A percentile compares a stretch with the other conserved stretches of the same genome.
Evolutionary conservation across 2,113 vertebrate species (phyloP).

Genomic region (Neomonachus schauinslandi): DNA sequence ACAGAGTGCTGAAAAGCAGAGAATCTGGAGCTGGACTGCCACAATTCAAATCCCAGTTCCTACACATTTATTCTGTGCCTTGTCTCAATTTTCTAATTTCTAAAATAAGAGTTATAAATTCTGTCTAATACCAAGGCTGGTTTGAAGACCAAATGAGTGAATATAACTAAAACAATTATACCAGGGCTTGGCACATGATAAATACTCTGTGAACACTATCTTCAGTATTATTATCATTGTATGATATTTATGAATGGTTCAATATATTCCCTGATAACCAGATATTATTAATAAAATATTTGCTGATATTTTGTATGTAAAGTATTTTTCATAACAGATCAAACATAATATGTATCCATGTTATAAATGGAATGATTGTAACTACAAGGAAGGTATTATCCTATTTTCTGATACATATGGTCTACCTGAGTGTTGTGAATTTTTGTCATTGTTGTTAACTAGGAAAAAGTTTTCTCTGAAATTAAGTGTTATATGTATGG

Average conservation of each 20-base stretch:
- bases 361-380: background rate
- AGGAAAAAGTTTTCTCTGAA: background rate
- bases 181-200: background rate
- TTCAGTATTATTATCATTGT: background rate
- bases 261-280: background rate
- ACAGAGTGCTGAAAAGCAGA: background rate
- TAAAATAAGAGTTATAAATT: background rate
- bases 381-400: background rate
- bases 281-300: background rate
- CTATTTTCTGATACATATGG: background rate
- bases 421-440: background rate
- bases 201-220: background rate
- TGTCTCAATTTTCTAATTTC: background rate
- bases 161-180: background rate
- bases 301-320: background rate
- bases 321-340: background rate
- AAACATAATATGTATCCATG: background rate
- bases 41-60: background rate
- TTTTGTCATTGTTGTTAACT: background rate
- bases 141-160: background rate
- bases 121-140: background rate
- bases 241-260: background rate
- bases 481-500: background rate
- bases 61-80: background rate
- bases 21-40: background rate